A percentile compares a stretch with the other conserved stretches of the same genome.
phyloP scores from a whole-genome alignment of 53 echinoderm and acorn worm genomes.

The Echinarachnius parma region DNA sequence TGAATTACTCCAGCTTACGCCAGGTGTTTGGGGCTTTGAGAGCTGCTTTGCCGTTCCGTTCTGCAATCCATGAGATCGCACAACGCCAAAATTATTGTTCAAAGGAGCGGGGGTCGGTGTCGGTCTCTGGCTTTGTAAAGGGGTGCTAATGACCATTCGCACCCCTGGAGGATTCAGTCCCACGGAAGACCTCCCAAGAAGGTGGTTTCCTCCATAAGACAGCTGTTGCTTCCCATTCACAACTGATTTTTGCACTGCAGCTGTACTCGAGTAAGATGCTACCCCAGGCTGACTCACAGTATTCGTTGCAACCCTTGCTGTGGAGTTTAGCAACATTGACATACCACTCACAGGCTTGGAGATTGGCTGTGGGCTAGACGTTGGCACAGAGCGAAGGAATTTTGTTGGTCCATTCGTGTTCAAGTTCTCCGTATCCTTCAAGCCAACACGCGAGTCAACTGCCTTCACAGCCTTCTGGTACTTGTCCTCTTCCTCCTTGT shows the following conservation, averaged over 20 bases:
- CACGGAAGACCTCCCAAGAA: not conserved
- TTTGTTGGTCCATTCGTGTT: slow-evolving; percentile 29
- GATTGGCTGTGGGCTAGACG: not conserved
- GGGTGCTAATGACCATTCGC: too few species aligned
- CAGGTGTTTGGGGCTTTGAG: too few species aligned
- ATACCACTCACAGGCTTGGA: not conserved
- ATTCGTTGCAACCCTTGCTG: not conserved
- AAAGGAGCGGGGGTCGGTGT: too few species aligned
- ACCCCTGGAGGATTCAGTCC: not conserved
- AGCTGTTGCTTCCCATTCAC: slow-evolving; percentile 26
- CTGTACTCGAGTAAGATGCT: not conserved
- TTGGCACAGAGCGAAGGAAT: slow-evolving; percentile 23
- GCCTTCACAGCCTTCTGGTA: slow-evolving; percentile 32
- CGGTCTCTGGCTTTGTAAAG: too few species aligned
- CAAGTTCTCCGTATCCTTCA: slow-evolving; percentile 15
- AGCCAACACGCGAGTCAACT: slow-evolving; percentile 32
- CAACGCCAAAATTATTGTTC: too few species aligned
- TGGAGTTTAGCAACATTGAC: too few species aligned
- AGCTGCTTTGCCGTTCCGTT: too few species aligned
- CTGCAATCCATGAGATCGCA: too few species aligned
- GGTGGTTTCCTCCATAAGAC: slow-evolving; percentile 14
- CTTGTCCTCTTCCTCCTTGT: slow-evolving; percentile 40
- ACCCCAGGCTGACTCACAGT: not conserved
- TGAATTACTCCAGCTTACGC: too few species aligned
- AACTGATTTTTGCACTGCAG: too few species aligned